phyloP scores from a whole-genome alignment of 2,113 vertebrate genomes.

The Bubo scandiacus region DNA sequence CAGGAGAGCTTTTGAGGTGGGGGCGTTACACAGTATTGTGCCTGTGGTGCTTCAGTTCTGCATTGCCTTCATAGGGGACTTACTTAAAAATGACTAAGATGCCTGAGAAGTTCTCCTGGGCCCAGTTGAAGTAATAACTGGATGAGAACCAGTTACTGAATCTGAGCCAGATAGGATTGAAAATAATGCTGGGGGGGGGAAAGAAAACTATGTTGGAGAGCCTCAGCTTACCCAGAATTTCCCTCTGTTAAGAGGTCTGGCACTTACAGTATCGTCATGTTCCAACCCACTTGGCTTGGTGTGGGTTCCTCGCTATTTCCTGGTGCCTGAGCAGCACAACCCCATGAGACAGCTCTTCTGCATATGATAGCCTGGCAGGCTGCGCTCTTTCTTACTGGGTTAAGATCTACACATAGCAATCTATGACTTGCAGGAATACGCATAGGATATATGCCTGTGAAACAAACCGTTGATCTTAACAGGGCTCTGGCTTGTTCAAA shows the following conservation, averaged over 20 bases:
- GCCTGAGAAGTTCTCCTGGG: background rate
- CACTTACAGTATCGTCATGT: background rate
- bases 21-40: fast-evolving
- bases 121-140: background rate
- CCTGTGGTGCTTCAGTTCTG: background rate
- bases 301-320: background rate
- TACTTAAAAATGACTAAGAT: background rate
- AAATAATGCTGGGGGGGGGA: fast-evolving
- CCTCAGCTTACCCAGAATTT: background rate
- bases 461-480: background rate
- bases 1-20: background rate
- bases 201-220: background rate
- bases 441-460: background rate
- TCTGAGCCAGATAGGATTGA: background rate
- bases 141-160: constrained; percentile 9
- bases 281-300: constrained; percentile 24
- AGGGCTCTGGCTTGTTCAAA: background rate
- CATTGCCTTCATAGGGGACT: background rate
- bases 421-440: background rate
- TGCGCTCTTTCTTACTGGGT: background rate
- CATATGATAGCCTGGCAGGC: background rate
- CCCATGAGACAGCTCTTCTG: background rate
- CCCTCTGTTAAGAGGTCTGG: background rate
- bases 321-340: background rate
- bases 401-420: background rate